Base-by-base conservation (phyloP, 2,113 vertebrate species). In the Syrrhaptes paradoxus region DNA sequence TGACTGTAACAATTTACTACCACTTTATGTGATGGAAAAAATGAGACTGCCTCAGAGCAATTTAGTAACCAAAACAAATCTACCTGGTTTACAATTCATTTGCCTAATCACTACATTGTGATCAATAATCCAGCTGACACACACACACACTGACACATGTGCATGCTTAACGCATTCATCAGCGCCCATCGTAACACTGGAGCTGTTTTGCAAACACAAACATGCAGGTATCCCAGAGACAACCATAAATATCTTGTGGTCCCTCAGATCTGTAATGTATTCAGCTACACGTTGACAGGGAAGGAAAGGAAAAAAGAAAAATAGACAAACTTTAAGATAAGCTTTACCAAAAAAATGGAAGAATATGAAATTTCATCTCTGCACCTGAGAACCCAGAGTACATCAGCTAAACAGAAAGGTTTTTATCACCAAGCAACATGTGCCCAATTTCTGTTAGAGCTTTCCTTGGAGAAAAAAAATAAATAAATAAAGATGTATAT, bases 181-280 rank as follows among this genome's bases (percentile, higher is more conserved):
- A 73, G 48, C 15, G 0, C 36, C 13, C 25, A 11, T 17, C 1
- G 0, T 14, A 74, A 41, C 20, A 34, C 18, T 0, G 0, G 45
- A 57, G 62, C 14, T 34, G 13, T 11, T 75, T 10, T 29, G 52
- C 3, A 5, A 92, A 36, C 48, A 52, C 19, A 17, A 28, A 65
- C 19, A 65, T 7, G 13, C 55, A 24, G 7, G 16, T 46, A 51
- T 7, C 63, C 46, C 85, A 83, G 21, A 90, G n/a, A 46, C 5
- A 49, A 15, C 1, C 29, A 7, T 8, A 52, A 26, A 38, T 29
- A 36, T 6, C 38, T 38, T 25, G 17, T 7, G 7, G 19, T 10
- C 14, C 18, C 49, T 67, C 26, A 1, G 20, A 87, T 28, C 22
- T 12, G 12, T 58, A 28, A 12, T 3, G 6, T 7, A 29, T 45